Conservation (phyloP, 2,888 invertebrate species). For the Yponomeuta cagnagella region DNA sequence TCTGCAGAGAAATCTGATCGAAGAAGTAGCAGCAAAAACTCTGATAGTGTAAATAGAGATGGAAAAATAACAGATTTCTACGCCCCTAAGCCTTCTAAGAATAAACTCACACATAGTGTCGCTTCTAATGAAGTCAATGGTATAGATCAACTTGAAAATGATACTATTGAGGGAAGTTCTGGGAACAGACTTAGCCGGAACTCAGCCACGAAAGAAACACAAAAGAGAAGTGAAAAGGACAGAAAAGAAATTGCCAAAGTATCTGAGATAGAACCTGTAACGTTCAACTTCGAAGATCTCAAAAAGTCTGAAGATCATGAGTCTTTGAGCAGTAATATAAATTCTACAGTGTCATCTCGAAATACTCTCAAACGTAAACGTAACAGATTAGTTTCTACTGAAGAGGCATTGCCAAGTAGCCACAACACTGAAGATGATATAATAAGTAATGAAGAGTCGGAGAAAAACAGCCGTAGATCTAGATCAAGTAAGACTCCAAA, state of each 20-base stretch:
- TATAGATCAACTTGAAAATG: not conserved
- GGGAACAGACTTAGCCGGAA: not conserved
- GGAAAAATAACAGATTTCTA: not conserved
- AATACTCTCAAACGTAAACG: not conserved
- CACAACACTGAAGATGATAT: not conserved
- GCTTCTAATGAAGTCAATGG: not conserved
- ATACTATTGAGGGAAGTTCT: not conserved
- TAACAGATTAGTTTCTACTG: not conserved
- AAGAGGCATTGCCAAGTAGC: not conserved
- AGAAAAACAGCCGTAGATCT: not conserved
- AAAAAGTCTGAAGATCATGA: not conserved
- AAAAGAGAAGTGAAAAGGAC: not conserved
- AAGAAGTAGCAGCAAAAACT: not conserved
- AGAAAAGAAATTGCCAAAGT: not conserved
- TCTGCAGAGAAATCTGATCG: not conserved
- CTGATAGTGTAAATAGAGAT: not conserved
- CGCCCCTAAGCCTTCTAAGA: not conserved
- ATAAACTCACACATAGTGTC: not conserved
- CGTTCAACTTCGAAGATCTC: not conserved
- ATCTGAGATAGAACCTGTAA: not conserved
- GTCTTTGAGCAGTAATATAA: not conserved
- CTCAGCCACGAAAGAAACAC: not conserved
- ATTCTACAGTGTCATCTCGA: too few species aligned
- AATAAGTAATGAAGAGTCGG: not conserved
- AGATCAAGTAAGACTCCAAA: not conserved